Base-by-base conservation (phyloP, 2,888 invertebrate species). In the Neria commutata region DNA sequence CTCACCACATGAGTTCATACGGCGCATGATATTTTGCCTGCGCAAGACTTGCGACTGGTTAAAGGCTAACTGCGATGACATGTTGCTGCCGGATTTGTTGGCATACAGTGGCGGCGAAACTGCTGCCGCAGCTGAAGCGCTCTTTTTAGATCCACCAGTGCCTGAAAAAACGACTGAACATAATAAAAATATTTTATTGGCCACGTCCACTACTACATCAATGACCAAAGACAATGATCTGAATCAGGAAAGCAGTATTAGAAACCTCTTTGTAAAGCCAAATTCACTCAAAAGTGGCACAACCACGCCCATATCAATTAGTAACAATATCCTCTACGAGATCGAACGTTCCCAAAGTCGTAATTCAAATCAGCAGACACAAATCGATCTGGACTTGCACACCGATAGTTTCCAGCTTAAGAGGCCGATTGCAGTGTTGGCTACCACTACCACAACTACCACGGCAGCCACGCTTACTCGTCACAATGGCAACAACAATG, bases 1-100 rank as follows among this genome's bases (percentile, higher is more conserved):
- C 5, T 81, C 82, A 2, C 80, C 82, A 0, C 80, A 81, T 48
- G 81, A 82, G 66, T 82, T 79, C 56, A 78, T 82, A 26, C 66
- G 82, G 0, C 72, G 81, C 3, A 81, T 79, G 78, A 81, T 81
- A 21, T 81, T 81, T 60, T 73, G 75, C 3, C 49, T 81, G 48
- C 79, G 78, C 29, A 81, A 80, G 58, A 79, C 72, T 1, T 79
- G 80, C 62, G 73, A 73, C 49, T 81, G 81, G 80, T 56, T 81
- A 46, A 77, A 75, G 48, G 69, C 73, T 37, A 77, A 78, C 60
- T 75, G 76, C 61, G 73, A 76, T 14, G 79, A 81, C 52, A 70
- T 73, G 8, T 64, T 74, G 3, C 64, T 79, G 25, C 78, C 79
- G 1, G 79, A 78, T 56, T 60, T 74, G 24, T 23, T 25, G 4